Evolutionary conservation across 2,113 vertebrate genomes (phyloP).

Genomic region (Engraulis encrasicolus): DNA sequence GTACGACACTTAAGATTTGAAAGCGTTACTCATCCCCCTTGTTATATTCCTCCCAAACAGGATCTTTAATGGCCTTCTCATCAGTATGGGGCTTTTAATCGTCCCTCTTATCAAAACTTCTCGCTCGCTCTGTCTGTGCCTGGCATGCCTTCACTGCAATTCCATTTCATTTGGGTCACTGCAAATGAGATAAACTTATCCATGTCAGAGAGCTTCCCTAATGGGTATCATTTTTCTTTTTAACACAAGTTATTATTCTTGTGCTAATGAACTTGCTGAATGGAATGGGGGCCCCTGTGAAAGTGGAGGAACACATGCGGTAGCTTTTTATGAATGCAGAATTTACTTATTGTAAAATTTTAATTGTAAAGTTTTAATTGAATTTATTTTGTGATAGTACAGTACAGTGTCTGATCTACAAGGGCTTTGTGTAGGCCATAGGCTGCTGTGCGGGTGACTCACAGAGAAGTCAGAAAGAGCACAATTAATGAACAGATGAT

Average conservation of each 20-base stretch:
- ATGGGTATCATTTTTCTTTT: slow-evolving; percentile 28
- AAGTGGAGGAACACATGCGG: not conserved
- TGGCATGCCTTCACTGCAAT: slow-evolving; percentile 16
- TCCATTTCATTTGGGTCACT: slow-evolving; percentile 40
- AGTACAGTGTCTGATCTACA: not conserved
- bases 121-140: not conserved
- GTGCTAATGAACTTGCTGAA: slow-evolving; percentile 26
- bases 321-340: not conserved
- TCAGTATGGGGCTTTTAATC: slow-evolving; percentile 40
- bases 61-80: slow-evolving; percentile 32
- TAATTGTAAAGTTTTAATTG: not conserved
- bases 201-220: slow-evolving; percentile 34
- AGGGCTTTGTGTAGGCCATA: not conserved
- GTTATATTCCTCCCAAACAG: not conserved
- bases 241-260: slow-evolving; percentile 23
- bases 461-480: not conserved
- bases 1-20: not conserved
- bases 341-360: slow-evolving; percentile 2
- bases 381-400: not conserved
- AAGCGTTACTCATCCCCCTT: not conserved
- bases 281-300: slow-evolving; percentile 10
- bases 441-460: not conserved
- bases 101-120: slow-evolving; percentile 23
- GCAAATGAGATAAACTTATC: slow-evolving; percentile 23
- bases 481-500: not conserved